These are phyloP conservation scores for Scomber japonicus DNA, from an alignment of 2,113 vertebrate genomes.

Conservation along the genomic window DNA sequence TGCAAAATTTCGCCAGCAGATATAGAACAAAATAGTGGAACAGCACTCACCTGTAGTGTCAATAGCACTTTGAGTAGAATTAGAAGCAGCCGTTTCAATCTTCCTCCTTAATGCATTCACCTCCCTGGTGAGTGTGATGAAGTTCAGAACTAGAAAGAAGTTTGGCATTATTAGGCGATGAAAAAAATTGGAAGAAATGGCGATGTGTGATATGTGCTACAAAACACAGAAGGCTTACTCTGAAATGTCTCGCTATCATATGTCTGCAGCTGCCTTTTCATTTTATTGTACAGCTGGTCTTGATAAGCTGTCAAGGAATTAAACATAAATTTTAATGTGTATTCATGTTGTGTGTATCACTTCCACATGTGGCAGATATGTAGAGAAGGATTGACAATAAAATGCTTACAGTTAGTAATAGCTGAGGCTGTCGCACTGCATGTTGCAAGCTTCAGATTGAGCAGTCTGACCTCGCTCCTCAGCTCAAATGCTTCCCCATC, in stretches of 20 bases:
- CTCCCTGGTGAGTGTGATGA: constrained; percentile 28
- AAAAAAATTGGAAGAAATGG: not conserved
- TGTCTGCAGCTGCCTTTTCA: constrained; percentile 33
- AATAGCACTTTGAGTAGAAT: not conserved
- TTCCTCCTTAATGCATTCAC: not conserved
- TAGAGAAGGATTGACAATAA: not conserved
- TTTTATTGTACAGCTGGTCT: constrained; percentile 26
- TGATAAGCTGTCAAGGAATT: constrained; percentile 44
- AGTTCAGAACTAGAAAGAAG: constrained; percentile 39
- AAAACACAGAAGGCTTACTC: constrained; percentile 34
- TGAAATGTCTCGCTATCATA: constrained; percentile 26
- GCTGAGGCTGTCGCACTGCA: constrained; percentile 28
- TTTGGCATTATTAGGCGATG: not conserved
- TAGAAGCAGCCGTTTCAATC: not conserved
- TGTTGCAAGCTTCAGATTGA: constrained; percentile 33
- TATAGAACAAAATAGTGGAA: not conserved
- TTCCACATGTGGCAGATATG: not conserved
- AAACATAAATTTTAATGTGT: not conserved
- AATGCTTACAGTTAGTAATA: constrained; percentile 34
- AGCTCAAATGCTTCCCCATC: constrained; percentile 37
- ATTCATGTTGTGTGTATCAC: not conserved
- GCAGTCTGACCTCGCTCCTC: constrained; percentile 19
- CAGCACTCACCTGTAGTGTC: not conserved
- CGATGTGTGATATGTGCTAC: not conserved
- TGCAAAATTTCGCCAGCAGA: not conserved